Percentiles rank a stretch among this genome's conserved stretches.
These are phyloP conservation scores for Danaus chrysippus DNA, from an alignment of 2,888 invertebrate genomes.

Conservation along the genomic window DNA sequence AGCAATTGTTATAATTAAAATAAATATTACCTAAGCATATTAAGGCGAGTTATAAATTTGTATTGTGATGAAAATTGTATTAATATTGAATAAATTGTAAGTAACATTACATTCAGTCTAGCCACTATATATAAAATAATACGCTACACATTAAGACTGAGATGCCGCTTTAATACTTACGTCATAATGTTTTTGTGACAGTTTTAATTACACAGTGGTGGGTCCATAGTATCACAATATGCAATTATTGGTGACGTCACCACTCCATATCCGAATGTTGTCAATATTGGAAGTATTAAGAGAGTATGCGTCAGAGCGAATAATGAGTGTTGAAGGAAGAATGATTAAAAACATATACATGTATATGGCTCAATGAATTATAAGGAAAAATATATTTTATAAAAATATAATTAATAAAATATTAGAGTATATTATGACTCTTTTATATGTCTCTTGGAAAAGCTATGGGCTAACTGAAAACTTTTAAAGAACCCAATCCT, in stretches of 20 bases:
- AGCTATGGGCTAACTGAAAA: too few relatives aligned
- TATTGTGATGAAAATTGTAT: too few relatives aligned
- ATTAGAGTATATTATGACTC: too few relatives aligned
- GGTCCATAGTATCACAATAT: constrained; percentile 9
- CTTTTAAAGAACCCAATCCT: too few relatives aligned
- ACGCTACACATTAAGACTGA: neutral
- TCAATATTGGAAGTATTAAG: constrained; percentile 1
- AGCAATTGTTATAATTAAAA: constrained; percentile 29
- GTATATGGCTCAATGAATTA: neutral
- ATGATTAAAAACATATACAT: neutral
- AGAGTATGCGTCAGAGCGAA: neutral
- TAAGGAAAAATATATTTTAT: neutral
- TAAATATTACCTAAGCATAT: constrained; percentile 1
- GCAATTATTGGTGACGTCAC: constrained; percentile 10
- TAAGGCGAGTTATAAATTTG: neutral
- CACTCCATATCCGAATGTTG: constrained; percentile 1
- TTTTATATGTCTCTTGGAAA: too few relatives aligned
- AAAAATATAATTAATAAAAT: neutral
- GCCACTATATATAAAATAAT: too few relatives aligned
- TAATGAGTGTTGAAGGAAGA: neutral
- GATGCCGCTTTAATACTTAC: neutral
- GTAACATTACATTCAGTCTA: too few relatives aligned
- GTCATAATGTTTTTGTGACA: constrained; percentile 5
- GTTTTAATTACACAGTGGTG: constrained; percentile 10
- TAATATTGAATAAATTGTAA: too few relatives aligned